Conservation (phyloP, 1,140 invertebrate species). For the Drosophila mauritiana region DNA sequence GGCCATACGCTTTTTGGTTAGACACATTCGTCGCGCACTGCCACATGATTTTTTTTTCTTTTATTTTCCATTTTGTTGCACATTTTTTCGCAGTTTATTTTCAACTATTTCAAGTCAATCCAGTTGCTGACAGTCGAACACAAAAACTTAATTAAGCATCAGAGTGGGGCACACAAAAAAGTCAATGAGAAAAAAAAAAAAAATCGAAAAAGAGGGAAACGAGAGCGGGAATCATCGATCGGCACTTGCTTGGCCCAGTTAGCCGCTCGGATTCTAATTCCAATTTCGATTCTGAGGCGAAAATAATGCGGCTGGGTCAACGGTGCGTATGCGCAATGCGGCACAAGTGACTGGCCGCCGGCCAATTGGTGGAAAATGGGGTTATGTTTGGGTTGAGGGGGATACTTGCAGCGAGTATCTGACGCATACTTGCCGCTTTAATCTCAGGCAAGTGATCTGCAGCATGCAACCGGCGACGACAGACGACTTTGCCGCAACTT, state of each 20-base stretch:
- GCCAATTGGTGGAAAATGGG: slow-evolving; percentile 44
- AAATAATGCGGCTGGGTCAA: slow-evolving; percentile 74
- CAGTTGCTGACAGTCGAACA: slow-evolving; percentile 71
- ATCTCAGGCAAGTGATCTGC: slow-evolving; percentile 49
- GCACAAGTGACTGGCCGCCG: slow-evolving; percentile 38
- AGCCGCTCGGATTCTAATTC: slow-evolving; percentile 25
- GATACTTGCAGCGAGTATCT: slow-evolving; percentile 1
- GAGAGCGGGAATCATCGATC: not conserved
- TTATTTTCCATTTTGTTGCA: not conserved
- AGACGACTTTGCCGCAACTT: slow-evolving; percentile 22
- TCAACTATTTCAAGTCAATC: slow-evolving; percentile 75
- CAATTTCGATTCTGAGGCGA: slow-evolving; percentile 43
- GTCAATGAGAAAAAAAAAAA: not conserved
- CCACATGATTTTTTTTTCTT: slow-evolving; percentile 8
- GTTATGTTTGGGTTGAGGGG: not conserved
- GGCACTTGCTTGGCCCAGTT: slow-evolving; percentile 42
- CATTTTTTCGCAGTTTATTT: slow-evolving; percentile 25
- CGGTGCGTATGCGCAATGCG: slow-evolving; percentile 72
- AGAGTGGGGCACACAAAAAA: slow-evolving; percentile 5
- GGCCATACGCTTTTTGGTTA: slow-evolving; percentile 66
- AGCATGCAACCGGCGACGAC: slow-evolving; percentile 41
- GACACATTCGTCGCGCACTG: slow-evolving; percentile 37
- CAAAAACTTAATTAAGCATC: slow-evolving; percentile 70
- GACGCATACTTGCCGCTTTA: slow-evolving; percentile 10
- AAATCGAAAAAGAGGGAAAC: not conserved